Percentiles rank a stretch among this genome's conserved stretches.
Evolutionary conservation across 2,888 invertebrate genomes (phyloP).

Genomic region (Athalia rosae): DNA sequence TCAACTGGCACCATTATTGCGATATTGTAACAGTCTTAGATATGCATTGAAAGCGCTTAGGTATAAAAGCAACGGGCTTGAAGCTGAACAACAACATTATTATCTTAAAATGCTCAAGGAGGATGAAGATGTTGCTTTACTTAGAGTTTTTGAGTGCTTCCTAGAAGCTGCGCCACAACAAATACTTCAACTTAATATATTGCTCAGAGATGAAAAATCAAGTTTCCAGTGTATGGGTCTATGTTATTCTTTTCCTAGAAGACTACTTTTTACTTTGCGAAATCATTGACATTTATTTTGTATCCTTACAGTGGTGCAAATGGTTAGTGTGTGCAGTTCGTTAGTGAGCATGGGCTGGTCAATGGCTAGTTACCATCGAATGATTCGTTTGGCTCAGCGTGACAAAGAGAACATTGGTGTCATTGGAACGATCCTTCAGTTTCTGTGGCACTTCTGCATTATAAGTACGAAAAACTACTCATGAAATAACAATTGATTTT

Average conservation of each 20-base stretch:
- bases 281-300: slow-evolving; percentile 48
- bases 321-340: slow-evolving; percentile 85
- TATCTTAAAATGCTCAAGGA: slow-evolving; percentile 86
- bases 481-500: background rate
- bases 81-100: slow-evolving; percentile 79
- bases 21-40: slow-evolving; percentile 78
- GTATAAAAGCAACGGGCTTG: slow-evolving; percentile 78
- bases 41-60: slow-evolving; percentile 82
- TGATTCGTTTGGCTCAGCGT: slow-evolving; percentile 85
- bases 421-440: slow-evolving; percentile 84
- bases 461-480: slow-evolving; percentile 76
- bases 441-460: slow-evolving; percentile 89
- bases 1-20: slow-evolving; percentile 84
- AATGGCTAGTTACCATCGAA: slow-evolving; percentile 89
- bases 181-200: slow-evolving; percentile 83
- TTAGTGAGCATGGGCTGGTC: slow-evolving; percentile 94
- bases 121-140: slow-evolving; percentile 86
- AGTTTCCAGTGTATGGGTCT: slow-evolving; percentile 72
- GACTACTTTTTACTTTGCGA: background rate
- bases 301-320: slow-evolving; percentile 77
- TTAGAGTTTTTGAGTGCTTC: slow-evolving; percentile 87
- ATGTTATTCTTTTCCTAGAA: slow-evolving; percentile 24
- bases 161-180: slow-evolving; percentile 89
- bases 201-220: slow-evolving; percentile 77
- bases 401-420: slow-evolving; percentile 86